Evolutionary conservation across 2,888 invertebrate species (phyloP), one percentile per base, ranked within the genome.

Genomic region (Dryocosmus kuriphilus): DNA sequence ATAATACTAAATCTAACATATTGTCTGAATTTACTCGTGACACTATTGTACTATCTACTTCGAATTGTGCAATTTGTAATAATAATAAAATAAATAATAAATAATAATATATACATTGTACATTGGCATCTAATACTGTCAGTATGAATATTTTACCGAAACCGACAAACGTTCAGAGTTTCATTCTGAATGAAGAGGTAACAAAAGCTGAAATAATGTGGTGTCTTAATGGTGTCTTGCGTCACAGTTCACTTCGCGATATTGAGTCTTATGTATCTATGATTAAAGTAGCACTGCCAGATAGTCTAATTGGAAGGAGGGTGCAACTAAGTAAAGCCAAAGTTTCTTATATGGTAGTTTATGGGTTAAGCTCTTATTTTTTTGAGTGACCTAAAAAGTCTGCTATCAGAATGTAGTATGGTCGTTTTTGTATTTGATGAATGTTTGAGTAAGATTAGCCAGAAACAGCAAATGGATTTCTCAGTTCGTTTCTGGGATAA

Each of bases 391-490:
- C 30, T 30, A 30, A 30, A 30, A 30, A 24, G 82, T 79, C 14
- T 57, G 79, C 41, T 41, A 41, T 41, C 41, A 41, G 41, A 41
- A 41, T 41, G 41, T 41, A 5, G 14, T 41, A 41, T 41, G 41
- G 3, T 79, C 73, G 81, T 79, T 1, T 62, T 82, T 61, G 81
- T 76, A 63, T 84, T 84, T 77, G 84, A 84, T 67, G 83, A 84
- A 74, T 76, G 71, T 16, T 78, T 85, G 14, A 85, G 85, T 73
- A 82, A 83, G 67, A 76, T 85, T 22, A 35, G 78, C 32, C 80
- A 84, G 62, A 76, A 67, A 51, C 51, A 74, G 32, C 85, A 86
- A 82, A 88, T 87, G 85, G 86, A 86, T 71, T 55, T 87, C 30
- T 60, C 77, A 16, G 77, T 88, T 1, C 76, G 85, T 67, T 85